Base-by-base conservation (phyloP, 2,888 invertebrate genomes). In the Lasioglossum villosulum region DNA sequence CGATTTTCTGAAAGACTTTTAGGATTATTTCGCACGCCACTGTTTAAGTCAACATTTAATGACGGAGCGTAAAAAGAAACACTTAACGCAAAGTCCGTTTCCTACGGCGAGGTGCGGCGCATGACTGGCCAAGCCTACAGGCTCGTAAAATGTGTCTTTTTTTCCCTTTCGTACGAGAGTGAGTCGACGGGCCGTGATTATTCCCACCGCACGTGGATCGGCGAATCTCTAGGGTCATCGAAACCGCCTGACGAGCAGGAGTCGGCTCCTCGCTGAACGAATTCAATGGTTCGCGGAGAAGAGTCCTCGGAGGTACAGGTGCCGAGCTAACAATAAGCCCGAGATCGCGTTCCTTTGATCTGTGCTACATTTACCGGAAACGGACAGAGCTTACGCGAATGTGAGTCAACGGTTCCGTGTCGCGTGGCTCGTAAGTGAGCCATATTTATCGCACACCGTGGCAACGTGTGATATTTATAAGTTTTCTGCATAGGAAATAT, bases 161-260 rank as follows among this genome's bases (percentile, higher is more conserved):
- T 27, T 12, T 27, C 27, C 59, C 27, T 59, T 59, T 63, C 4
- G 34, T 27, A 23, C 66, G 34, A 34, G 66, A 66, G 34, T 34
- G 66, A 66, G 63, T 66, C 63, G 71, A 39, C n/a, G 39, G 42
- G 39, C 66, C 66, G 34, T 34, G 34, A 66, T 66, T 66, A 34
- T 66, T 66, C 66, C 34, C 66, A 30, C 66, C 66, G 34, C 34
- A 10, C 34, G 66, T 34, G 30, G 66, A 66, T 66, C 66, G 66
- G 66, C 66, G 34, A 66, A 66, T 66, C 66, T 66, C 19, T 66
- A 66, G 66, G 66, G 66, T 66, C 66, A 66, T 66, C 66, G 66
- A 23, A 66, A 66, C 34, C 34, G 19, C 19, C 34, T 34, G 66
- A 30, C 66, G 66, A 66, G 66, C 66, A 66, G 30, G 34, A 66